Conservation (phyloP, 2,113 vertebrate genomes). For the Zapornia atra region DNA sequence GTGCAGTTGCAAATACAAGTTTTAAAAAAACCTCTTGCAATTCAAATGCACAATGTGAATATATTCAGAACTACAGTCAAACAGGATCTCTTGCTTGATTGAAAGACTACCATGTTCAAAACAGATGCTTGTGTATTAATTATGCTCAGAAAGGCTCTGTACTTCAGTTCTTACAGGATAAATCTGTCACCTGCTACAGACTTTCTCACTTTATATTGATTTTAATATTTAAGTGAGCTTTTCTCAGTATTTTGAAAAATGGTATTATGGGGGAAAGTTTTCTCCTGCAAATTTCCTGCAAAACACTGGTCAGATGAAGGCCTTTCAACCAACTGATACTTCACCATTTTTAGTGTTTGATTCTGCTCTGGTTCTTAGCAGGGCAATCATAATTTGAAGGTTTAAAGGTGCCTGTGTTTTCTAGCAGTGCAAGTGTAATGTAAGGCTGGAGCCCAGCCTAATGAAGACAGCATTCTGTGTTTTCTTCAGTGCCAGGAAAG, state of each 20-base stretch:
- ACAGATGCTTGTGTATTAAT: background rate
- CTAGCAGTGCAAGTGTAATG: background rate
- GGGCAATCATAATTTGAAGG: background rate
- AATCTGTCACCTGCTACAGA: background rate
- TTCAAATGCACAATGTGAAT: background rate
- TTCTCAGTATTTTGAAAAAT: background rate
- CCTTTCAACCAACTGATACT: background rate
- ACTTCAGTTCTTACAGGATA: background rate
- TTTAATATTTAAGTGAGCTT: background rate
- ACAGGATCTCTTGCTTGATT: background rate
- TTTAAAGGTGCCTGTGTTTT: background rate
- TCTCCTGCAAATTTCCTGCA: background rate
- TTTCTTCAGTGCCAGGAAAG: background rate
- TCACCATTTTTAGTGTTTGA: background rate
- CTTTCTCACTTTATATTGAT: background rate
- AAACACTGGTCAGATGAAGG: background rate
- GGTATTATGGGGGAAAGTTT: background rate
- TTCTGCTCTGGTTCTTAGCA: background rate
- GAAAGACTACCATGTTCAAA: background rate
- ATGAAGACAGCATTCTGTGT: background rate
- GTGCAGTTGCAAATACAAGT: background rate
- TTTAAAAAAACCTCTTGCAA: fast-evolving
- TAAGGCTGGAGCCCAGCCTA: background rate
- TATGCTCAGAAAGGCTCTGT: background rate
- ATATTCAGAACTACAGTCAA: background rate